Conservation (phyloP, 2,113 vertebrate genomes). For the Oplegnathus fasciatus region DNA sequence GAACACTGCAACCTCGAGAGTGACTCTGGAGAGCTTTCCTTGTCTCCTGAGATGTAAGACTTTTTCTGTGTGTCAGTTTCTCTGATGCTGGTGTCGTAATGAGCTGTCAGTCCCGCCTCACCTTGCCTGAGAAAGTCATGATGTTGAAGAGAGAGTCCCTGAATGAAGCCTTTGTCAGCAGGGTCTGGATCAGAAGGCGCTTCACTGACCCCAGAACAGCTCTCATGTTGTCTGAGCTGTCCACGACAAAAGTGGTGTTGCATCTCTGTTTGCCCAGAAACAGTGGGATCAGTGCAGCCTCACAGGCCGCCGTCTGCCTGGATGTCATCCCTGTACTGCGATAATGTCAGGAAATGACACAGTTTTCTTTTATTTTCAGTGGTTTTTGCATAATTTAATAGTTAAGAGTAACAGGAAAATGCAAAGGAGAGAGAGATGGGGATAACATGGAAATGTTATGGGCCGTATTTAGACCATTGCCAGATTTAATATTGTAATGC, state of each 20-base stretch:
- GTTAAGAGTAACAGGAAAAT: background rate
- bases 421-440: background rate
- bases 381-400: background rate
- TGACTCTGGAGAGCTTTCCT: no score
- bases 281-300: constrained; percentile 52
- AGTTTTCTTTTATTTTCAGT: no score
- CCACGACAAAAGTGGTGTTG: constrained; percentile 77
- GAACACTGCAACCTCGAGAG: no score
- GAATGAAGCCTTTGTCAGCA: constrained; percentile 75
- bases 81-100: background rate
- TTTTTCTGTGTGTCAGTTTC: background rate
- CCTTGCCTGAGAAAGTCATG: constrained; percentile 78
- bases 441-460: background rate
- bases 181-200: constrained; percentile 75
- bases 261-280: constrained; percentile 64
- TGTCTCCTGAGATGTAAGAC: no score
- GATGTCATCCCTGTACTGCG: constrained; percentile 1
- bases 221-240: constrained; percentile 75
- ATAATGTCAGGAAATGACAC: background rate
- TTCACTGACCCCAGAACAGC: constrained; percentile 72
- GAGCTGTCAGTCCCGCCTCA: constrained; percentile 28
- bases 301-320: background rate
- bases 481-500: background rate
- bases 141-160: constrained; percentile 82
- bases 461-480: background rate